phyloP scores from a whole-genome alignment of 2,113 vertebrate genomes.

The Cyprinodon variegatus region DNA sequence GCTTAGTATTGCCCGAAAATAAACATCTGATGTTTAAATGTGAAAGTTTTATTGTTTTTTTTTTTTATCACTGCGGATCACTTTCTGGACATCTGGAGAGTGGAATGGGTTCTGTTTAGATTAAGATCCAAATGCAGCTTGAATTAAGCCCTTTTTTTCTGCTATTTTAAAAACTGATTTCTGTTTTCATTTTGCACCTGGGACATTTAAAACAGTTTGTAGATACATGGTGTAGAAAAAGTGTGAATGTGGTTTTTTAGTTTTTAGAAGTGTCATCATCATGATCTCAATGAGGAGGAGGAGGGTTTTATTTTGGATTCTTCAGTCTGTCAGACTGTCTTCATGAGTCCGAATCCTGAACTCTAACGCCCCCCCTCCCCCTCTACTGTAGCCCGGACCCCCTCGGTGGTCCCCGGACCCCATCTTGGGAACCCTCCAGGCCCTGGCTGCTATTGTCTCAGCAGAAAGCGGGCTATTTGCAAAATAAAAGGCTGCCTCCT shows the following conservation, averaged over 20 bases:
- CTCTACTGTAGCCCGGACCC: conserved; percentile 10
- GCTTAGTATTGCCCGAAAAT: not conserved
- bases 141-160: no score
- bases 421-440: conserved; percentile 48
- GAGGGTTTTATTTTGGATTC: no score
- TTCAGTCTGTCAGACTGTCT: conserved; percentile 2
- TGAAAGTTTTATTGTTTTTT: not conserved
- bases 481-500: conserved; percentile 61
- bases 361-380: not conserved
- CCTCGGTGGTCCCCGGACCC: conserved; percentile 50
- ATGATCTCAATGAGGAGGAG: no score
- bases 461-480: conserved; percentile 60
- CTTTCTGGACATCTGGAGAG: no score
- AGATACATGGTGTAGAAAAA: no score
- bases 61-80: no score
- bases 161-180: no score
- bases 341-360: conserved; percentile 14
- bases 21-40: not conserved
- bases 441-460: conserved; percentile 68
- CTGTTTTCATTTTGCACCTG: no score
- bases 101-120: no score
- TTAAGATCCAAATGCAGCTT: no score
- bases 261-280: no score
- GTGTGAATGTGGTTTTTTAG: not conserved
- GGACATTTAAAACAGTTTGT: no score